phyloP scores from a whole-genome alignment of 2,888 invertebrate genomes.

The Mythimna vitellina region DNA sequence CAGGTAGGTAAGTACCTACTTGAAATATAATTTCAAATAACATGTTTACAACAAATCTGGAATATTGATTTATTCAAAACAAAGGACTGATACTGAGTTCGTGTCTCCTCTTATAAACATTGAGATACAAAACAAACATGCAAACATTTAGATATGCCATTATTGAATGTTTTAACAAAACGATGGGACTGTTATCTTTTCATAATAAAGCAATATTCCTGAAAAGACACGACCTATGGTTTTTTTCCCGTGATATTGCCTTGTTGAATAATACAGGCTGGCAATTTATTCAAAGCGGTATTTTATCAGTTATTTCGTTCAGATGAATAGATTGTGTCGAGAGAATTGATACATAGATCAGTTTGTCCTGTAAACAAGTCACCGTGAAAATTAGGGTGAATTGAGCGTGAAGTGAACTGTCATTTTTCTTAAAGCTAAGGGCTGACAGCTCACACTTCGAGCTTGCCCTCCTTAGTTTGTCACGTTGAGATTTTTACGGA shows the following conservation, averaged over 20 bases:
- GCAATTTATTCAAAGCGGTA: slow-evolving; percentile 20
- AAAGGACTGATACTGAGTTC: slow-evolving; percentile 45
- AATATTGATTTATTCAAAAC: slow-evolving; percentile 47
- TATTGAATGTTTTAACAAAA: slow-evolving; percentile 60
- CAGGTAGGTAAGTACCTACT: neutral
- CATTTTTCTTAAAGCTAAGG: no score
- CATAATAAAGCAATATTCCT: slow-evolving; percentile 35
- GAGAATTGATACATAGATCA: slow-evolving; percentile 26
- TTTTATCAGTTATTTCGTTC: slow-evolving; percentile 17
- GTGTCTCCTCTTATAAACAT: slow-evolving; percentile 58
- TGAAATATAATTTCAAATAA: slow-evolving; percentile 16
- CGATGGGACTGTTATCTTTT: slow-evolving; percentile 58
- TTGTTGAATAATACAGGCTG: slow-evolving; percentile 29
- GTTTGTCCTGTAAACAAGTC: neutral
- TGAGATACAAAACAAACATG: slow-evolving; percentile 52
- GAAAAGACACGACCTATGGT: slow-evolving; percentile 20
- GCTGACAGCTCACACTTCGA: no score
- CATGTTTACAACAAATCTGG: slow-evolving; percentile 25
- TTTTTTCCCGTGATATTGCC: slow-evolving; percentile 30
- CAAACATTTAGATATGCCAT: slow-evolving; percentile 40
- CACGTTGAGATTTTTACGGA: no score
- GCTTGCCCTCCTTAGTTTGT: no score
- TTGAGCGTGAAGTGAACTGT: no score
- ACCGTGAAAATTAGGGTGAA: no score
- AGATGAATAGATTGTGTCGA: slow-evolving; percentile 31